Evolutionary conservation across 2,113 vertebrate genomes (phyloP).

Genomic region (Pimephales promelas): DNA sequence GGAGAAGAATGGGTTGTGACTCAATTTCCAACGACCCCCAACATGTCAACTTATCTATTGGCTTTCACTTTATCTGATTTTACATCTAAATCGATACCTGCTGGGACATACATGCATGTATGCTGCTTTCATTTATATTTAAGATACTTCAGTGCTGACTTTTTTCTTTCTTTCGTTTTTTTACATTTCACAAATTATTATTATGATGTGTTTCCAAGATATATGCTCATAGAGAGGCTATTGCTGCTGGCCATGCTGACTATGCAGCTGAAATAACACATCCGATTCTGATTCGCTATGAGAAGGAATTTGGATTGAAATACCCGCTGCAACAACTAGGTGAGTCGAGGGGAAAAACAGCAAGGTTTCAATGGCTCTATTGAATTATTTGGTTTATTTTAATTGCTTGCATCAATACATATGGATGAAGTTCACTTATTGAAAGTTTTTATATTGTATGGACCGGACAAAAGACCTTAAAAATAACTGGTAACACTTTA

Average conservation of each 20-base stretch:
- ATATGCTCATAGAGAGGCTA: constrained; percentile 67
- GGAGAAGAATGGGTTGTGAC: constrained; percentile 61
- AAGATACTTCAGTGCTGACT: neutral
- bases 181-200: neutral
- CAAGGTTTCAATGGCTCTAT: no score
- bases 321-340: constrained; percentile 66
- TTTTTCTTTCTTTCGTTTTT: neutral
- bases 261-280: constrained; percentile 62
- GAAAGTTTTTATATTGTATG: neutral
- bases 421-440: neutral
- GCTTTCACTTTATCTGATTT: constrained; percentile 72
- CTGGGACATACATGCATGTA: constrained; percentile 37
- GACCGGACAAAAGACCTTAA: neutral
- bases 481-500: neutral
- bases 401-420: neutral
- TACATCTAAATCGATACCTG: rapidly evolving
- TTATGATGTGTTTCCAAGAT: constrained; percentile 58
- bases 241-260: neutral
- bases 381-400: neutral
- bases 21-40: constrained; percentile 55
- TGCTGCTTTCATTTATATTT: constrained; percentile 27
- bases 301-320: neutral
- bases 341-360: constrained; percentile 39
- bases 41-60: constrained; percentile 79
- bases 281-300: constrained; percentile 64